A percentile compares a stretch with the other conserved stretches of the same genome.
These are phyloP conservation scores for Aeoliscus strigatus DNA, from an alignment of 2,797 vertebrate species.

Conservation along the genomic window DNA sequence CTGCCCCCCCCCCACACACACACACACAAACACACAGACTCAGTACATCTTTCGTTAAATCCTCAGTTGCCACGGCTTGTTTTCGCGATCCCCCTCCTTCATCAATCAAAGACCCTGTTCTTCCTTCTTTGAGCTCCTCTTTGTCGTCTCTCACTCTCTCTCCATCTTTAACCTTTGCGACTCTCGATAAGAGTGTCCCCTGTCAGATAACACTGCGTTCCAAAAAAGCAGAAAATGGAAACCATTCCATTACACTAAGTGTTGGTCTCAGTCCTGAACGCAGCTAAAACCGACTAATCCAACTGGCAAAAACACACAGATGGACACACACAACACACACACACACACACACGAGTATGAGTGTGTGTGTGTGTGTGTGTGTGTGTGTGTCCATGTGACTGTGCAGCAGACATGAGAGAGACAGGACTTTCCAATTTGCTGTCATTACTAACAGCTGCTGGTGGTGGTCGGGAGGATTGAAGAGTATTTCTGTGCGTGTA, in stretches of 20 bases:
- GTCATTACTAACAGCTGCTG: slow-evolving; percentile 63
- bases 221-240: slow-evolving; percentile 49
- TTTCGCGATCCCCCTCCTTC: slow-evolving; percentile 39
- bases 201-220: slow-evolving; percentile 30
- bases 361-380: too few relatives aligned
- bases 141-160: slow-evolving; percentile 5
- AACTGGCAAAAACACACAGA: not conserved
- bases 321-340: too few relatives aligned
- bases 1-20: slow-evolving; percentile 34
- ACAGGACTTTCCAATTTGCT: slow-evolving; percentile 45
- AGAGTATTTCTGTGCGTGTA: slow-evolving; percentile 7
- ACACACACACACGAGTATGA: not conserved
- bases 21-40: slow-evolving; percentile 52
- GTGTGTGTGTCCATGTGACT: too few relatives aligned
- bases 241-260: slow-evolving; percentile 56
- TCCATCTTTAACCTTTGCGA: slow-evolving; percentile 3
- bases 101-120: slow-evolving; percentile 38
- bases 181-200: slow-evolving; percentile 25
- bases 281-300: slow-evolving; percentile 33
- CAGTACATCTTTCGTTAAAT: slow-evolving; percentile 49
- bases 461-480: slow-evolving; percentile 8
- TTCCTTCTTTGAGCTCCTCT: slow-evolving; percentile 17
- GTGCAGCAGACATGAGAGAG: slow-evolving; percentile 17
- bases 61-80: slow-evolving; percentile 37
- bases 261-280: slow-evolving; percentile 39